These are phyloP conservation scores for Sylvicapra grimmia DNA, from an alignment of 2,113 vertebrate genomes.

Conservation along the genomic window DNA sequence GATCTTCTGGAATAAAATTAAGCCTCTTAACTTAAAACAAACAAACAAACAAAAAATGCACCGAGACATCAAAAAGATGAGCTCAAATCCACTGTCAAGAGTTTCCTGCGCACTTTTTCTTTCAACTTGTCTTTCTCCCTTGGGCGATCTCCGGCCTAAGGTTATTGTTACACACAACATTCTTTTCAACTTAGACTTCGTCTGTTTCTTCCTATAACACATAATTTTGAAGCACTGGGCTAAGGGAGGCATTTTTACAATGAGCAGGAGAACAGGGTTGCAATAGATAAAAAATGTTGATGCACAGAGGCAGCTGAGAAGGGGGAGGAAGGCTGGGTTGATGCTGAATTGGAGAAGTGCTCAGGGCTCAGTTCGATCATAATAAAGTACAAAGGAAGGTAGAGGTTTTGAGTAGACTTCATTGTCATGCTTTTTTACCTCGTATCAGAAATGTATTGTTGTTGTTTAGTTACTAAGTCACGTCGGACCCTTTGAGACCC, in stretches of 20 bases:
- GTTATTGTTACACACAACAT: neutral
- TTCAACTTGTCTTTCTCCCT: neutral
- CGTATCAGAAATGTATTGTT: neutral
- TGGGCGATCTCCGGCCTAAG: neutral
- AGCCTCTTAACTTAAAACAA: neutral
- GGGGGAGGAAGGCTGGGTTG: fast-evolving
- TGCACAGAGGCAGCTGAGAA: fast-evolving
- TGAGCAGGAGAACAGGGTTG: neutral
- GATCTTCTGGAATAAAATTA: conserved; percentile 22
- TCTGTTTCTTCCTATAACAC: neutral
- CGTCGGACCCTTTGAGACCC: neutral
- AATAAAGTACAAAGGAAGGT: neutral
- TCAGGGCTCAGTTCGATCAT: neutral
- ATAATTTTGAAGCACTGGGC: neutral
- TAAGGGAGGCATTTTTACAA: neutral
- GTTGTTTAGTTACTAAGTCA: neutral
- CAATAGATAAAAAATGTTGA: neutral
- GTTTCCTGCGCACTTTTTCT: neutral
- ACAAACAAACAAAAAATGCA: neutral
- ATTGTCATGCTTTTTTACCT: neutral
- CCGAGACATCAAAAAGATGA: neutral
- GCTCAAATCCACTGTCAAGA: neutral
- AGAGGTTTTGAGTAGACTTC: neutral
- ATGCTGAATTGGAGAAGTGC: neutral
- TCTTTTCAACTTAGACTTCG: neutral